Base-by-base conservation (phyloP, 2,888 invertebrate genomes). In the Amphimallon solstitiale region DNA sequence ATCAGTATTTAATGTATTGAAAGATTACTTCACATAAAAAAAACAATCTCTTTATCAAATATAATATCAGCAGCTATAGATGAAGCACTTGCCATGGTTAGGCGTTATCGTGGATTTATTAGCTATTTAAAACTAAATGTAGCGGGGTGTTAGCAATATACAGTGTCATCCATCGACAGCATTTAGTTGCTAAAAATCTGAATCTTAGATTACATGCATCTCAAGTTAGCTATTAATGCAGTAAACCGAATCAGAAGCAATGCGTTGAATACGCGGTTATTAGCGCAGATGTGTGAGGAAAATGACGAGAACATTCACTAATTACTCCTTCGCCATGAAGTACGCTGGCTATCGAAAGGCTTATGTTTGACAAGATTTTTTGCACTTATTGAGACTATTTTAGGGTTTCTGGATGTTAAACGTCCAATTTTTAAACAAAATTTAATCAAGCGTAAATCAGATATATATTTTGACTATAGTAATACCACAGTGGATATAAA, bases 241-340 rank as follows among this genome's bases (percentile, higher is more conserved):
- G 68, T 72, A 67, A 72, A 72, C 68, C 29, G 56, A 63, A 72
- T 69, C 29, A 56, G 68, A 62, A 71, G 64, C 69, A 71, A 67
- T 23, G 67, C 68, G 54, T 68, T 72, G 68, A 70, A 72, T 71
- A 65, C 66, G 37, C 40, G 69, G 21, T 73, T 75, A 73, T 75
- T 73, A 73, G 70, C 68, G 35, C 71, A 73, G 62, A 70, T 76
- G 69, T 75, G 74, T 65, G 70, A 73, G 43, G 72, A 75, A 74
- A 72, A 73, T 71, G 70, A 75, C 63, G 71, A 74, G 65, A 23
- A 73, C 64, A 74, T 72, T 64, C 62, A 69, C 61, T 67, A 40
- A 66, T 71, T 72, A 49, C 69, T 69, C 21, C 60, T 70, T 67
- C 71, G 74, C 45, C 70, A 71, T 66, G 68, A 71, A 70, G 68